phyloP scores from a whole-genome alignment of 2,113 vertebrate species.

The Percina caprodes region DNA sequence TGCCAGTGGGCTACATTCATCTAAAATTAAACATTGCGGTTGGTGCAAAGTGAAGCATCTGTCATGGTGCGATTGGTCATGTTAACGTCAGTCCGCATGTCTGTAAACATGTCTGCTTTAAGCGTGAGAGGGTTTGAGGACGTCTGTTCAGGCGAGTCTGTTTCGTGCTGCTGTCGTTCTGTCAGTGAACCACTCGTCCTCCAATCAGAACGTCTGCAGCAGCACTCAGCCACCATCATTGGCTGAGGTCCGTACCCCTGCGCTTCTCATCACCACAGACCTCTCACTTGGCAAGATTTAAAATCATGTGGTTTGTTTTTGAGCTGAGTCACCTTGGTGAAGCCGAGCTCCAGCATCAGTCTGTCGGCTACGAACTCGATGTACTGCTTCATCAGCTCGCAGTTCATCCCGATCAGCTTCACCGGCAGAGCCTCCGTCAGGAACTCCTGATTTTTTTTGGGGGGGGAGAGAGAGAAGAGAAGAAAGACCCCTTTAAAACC shows the following conservation, averaged over 20 bases:
- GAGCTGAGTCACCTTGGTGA: conserved; percentile 86
- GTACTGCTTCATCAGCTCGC: conserved; percentile 93
- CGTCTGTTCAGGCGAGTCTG: conserved; percentile 62
- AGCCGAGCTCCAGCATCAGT: conserved; percentile 93
- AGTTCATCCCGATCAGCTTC: conserved; percentile 98
- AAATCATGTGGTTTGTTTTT: too few relatives aligned
- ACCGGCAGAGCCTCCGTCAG: conserved; percentile 94
- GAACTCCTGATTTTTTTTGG: conserved; percentile 92
- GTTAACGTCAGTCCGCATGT: too few relatives aligned
- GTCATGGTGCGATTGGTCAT: too few relatives aligned
- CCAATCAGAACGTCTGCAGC: conserved; percentile 47
- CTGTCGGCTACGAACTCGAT: conserved; percentile 97
- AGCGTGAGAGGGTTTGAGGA: too few relatives aligned
- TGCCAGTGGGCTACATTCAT: too few relatives aligned
- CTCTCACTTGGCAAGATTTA: background rate
- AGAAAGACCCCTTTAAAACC: too few relatives aligned
- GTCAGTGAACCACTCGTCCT: conserved; percentile 70
- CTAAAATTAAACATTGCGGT: too few relatives aligned
- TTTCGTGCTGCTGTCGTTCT: conserved; percentile 55
- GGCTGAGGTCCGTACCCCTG: conserved; percentile 87
- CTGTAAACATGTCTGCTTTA: too few relatives aligned
- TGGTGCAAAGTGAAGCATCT: too few relatives aligned
- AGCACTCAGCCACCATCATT: conserved; percentile 84
- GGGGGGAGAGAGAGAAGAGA: too few relatives aligned
- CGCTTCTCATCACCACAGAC: conserved; percentile 80